phyloP scores from a whole-genome alignment of 2,113 vertebrate genomes.

The Steatornis caripensis region DNA sequence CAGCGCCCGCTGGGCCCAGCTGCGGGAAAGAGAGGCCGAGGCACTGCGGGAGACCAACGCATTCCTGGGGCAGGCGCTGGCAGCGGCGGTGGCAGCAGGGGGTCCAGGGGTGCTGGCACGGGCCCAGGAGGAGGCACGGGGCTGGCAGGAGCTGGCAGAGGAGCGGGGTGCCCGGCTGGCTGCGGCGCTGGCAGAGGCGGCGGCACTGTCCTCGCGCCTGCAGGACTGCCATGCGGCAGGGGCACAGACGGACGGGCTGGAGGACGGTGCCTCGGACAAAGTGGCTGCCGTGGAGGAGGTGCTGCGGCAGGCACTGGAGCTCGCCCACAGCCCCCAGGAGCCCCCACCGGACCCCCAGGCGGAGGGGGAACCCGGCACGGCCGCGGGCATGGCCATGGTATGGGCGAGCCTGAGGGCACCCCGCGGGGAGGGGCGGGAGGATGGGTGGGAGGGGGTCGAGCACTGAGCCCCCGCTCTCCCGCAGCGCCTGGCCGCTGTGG shows the following conservation, averaged over 20 bases:
- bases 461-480: not conserved
- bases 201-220: not conserved
- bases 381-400: constrained; percentile 18
- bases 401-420: not conserved
- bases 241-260: fast-evolving
- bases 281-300: not conserved
- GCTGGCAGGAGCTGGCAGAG: not conserved
- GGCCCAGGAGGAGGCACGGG: not conserved
- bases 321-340: not conserved
- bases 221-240: not conserved
- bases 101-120: not conserved
- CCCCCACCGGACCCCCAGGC: not conserved
- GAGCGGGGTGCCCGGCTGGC: not conserved
- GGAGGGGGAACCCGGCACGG: not conserved
- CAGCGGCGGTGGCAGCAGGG: not conserved
- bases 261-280: not conserved
- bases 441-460: too few relatives aligned
- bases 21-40: not conserved
- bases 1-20: not conserved
- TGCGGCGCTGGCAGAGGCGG: not conserved
- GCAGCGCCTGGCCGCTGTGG: constrained; percentile 31
- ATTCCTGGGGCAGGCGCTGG: not conserved
- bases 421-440: fast-evolving
- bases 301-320: not conserved
- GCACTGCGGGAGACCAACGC: not conserved